These are phyloP conservation scores for Sterrhoptilus dennistouni DNA, from an alignment of 2,113 vertebrate genomes.

Conservation along the genomic window DNA sequence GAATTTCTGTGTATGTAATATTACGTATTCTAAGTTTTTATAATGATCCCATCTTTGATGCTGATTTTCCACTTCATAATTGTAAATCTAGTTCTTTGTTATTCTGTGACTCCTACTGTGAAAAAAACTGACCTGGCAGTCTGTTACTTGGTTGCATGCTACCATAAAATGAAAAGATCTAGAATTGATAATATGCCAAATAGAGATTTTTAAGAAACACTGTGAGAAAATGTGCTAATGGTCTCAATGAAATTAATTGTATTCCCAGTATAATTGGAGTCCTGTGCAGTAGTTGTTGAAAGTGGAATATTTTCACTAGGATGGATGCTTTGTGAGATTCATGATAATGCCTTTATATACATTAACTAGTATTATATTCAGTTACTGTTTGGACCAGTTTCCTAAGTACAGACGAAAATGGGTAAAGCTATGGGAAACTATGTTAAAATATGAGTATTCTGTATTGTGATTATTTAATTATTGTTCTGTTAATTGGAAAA, in stretches of 20 bases:
- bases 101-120: neutral
- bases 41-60: neutral
- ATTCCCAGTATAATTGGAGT: constrained; percentile 12
- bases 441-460: neutral
- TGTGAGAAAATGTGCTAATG: neutral
- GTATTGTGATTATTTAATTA: constrained; percentile 18
- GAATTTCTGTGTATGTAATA: neutral
- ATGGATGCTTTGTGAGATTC: neutral
- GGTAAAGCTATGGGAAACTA: neutral
- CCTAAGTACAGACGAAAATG: neutral
- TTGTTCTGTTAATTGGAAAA: constrained; percentile 35
- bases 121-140: neutral
- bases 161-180: neutral
- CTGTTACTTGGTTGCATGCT: neutral
- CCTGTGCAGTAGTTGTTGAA: neutral
- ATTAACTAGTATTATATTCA: neutral
- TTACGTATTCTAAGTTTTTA: neutral
- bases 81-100: neutral
- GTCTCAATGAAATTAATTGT: neutral
- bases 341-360: neutral
- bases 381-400: neutral
- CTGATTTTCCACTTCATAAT: neutral
- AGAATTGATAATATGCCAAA: neutral
- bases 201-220: constrained; percentile 17
- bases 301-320: neutral